Evolutionary conservation across 2,797 vertebrate species (phyloP).

Genomic region (Intellagama lesueurii): DNA sequence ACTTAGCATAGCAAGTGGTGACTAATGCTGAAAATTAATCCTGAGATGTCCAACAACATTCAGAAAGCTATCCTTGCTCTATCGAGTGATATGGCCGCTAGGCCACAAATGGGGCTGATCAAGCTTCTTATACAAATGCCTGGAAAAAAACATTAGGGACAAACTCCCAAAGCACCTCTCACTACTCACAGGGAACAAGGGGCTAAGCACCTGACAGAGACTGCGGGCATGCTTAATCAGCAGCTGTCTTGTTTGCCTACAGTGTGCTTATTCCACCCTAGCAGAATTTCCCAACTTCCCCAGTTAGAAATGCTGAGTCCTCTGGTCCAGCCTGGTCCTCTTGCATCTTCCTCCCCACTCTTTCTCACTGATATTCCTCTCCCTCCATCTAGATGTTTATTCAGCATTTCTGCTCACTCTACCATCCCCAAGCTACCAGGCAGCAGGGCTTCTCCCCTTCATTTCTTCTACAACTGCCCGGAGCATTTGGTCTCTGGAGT

Average conservation of each 20-base stretch:
- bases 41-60: no score
- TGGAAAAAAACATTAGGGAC: fast-evolving
- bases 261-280: not conserved
- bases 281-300: not conserved
- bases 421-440: not conserved
- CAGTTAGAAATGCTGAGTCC: not conserved
- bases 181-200: not conserved
- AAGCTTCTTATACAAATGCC: no score
- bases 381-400: not conserved
- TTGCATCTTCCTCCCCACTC: not conserved
- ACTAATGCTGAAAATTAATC: no score
- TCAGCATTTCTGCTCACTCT: not conserved
- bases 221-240: not conserved
- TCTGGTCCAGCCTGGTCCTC: not conserved
- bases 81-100: not conserved
- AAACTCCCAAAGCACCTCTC: not conserved
- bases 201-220: not conserved
- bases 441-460: not conserved
- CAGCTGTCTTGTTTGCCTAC: not conserved
- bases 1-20: no score
- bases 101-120: not conserved
- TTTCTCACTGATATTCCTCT: not conserved
- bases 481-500: no score
- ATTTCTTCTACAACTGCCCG: no score
- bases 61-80: no score